phyloP scores from a whole-genome alignment of 2,797 vertebrate species.

The Threskiornis aethiopicus region DNA sequence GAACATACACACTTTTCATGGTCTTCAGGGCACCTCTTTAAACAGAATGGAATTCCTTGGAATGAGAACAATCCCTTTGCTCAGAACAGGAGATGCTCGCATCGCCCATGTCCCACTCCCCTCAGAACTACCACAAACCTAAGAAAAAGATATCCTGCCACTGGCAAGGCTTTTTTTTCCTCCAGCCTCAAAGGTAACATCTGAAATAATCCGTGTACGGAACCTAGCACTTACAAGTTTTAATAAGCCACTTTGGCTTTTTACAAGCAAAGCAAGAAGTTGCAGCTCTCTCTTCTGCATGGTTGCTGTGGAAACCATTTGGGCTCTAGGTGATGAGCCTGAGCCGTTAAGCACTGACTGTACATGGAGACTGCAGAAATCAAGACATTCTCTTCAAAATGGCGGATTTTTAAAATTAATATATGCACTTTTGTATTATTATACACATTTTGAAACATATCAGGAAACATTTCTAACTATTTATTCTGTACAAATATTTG shows the following conservation, averaged over 20 bases:
- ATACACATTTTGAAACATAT: not conserved
- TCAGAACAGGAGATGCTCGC: not conserved
- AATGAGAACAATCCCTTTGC: not conserved
- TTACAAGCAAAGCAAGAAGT: constrained; percentile 44
- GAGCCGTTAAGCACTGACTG: constrained; percentile 38
- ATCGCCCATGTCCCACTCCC: not conserved
- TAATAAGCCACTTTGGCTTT: constrained; percentile 46
- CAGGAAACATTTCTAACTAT: not conserved
- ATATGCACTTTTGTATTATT: not conserved
- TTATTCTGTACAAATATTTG: not conserved
- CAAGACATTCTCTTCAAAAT: constrained; percentile 4
- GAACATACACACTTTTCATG: not conserved
- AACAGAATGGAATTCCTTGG: not conserved
- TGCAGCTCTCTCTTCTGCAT: constrained; percentile 29
- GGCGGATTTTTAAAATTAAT: not conserved
- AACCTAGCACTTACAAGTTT: constrained; percentile 40
- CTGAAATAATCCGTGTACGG: not conserved
- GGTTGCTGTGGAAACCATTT: constrained; percentile 76
- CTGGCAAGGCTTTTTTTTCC: not conserved
- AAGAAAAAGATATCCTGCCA: not conserved
- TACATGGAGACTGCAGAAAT: constrained; percentile 31
- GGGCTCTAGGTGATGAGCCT: constrained; percentile 33
- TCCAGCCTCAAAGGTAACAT: constrained; percentile 1
- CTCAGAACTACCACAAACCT: not conserved
- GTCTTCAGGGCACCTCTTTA: not conserved